phyloP scores from a whole-genome alignment of 2,797 vertebrate species.

The Urosaurus nigricauda region DNA sequence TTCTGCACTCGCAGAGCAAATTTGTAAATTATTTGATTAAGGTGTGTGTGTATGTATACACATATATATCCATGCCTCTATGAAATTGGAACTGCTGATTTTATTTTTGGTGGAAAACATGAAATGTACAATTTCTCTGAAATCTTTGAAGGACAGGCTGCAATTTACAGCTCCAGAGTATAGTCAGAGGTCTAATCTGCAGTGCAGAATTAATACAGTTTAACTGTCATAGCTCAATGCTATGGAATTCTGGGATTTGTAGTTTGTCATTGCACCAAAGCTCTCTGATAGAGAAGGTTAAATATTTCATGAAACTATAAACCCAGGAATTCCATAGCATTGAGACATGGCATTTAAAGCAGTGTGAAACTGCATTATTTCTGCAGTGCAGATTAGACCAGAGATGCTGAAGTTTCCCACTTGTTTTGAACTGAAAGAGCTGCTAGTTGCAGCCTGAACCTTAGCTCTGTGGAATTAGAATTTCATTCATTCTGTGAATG shows the following conservation, averaged over 20 bases:
- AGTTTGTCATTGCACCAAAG: no score
- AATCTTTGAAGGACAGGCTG: not conserved
- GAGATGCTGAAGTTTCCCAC: not conserved
- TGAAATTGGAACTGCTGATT: not conserved
- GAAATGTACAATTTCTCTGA: not conserved
- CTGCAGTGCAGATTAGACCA: no score
- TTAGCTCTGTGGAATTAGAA: not conserved
- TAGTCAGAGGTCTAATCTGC: no score
- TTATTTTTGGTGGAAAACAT: not conserved
- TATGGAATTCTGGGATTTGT: no score
- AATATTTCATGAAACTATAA: no score
- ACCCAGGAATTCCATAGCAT: no score
- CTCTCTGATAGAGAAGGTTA: no score
- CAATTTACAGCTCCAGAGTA: not conserved
- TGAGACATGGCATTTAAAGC: no score
- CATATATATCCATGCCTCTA: not conserved
- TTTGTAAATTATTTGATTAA: not conserved
- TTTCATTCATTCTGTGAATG: not conserved
- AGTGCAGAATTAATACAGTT: no score
- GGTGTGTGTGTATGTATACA: no score
- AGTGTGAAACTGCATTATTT: no score
- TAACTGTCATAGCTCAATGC: no score
- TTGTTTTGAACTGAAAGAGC: not conserved
- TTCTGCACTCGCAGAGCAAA: not conserved
- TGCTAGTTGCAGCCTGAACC: not conserved